Conservation (phyloP, 2,113 vertebrate species). For the Litocranius walleri region DNA sequence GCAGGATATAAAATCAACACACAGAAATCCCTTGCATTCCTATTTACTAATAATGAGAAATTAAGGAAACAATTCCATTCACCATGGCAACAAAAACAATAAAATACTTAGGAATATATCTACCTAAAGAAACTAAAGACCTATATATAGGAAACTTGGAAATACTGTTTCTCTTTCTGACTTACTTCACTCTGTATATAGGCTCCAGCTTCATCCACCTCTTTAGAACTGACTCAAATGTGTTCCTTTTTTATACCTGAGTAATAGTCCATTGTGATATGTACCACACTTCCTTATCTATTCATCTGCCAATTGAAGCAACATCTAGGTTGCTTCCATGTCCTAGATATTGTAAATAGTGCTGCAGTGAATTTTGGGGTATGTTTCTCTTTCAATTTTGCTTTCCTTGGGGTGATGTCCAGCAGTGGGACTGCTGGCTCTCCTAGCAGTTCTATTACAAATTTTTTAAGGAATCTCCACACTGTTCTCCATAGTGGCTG, state of each 20-base stretch:
- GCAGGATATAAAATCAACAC: too few relatives aligned
- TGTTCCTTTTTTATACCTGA: background rate
- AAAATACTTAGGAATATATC: too few relatives aligned
- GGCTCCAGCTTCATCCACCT: background rate
- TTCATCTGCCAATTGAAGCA: background rate
- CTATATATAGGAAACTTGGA: too few relatives aligned
- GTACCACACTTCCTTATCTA: background rate
- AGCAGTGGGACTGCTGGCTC: background rate
- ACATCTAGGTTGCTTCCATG: background rate
- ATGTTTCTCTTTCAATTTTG: background rate
- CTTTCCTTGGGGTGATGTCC: background rate
- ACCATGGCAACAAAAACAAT: too few relatives aligned
- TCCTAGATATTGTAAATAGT: background rate
- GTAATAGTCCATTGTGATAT: background rate
- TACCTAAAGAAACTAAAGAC: too few relatives aligned
- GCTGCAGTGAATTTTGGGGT: background rate
- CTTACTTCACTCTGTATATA: background rate
- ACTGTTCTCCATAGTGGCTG: background rate
- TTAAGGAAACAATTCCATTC: too few relatives aligned
- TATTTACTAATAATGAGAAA: too few relatives aligned
- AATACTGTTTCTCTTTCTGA: background rate
- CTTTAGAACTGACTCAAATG: background rate
- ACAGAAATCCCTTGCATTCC: too few relatives aligned
- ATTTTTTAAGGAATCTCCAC: background rate
- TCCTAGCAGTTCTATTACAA: background rate